phyloP scores from a whole-genome alignment of 2,113 vertebrate genomes.

The Phaetusa simplex region DNA sequence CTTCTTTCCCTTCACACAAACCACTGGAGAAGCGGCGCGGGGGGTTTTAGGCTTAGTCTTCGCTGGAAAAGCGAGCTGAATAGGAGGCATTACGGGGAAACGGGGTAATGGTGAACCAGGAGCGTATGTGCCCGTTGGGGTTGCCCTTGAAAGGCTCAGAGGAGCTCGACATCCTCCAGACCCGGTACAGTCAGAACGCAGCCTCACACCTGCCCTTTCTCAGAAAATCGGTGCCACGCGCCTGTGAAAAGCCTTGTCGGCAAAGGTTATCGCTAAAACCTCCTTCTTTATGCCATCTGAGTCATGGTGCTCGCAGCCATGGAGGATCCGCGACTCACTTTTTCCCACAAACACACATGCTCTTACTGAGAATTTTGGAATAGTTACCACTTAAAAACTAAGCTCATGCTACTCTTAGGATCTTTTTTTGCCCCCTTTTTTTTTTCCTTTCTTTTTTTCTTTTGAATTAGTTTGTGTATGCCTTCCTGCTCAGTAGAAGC shows the following conservation, averaged over 20 bases:
- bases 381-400: background rate
- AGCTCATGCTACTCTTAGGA: background rate
- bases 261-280: slow-evolving; percentile 21
- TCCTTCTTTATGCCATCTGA: slow-evolving; percentile 3
- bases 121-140: background rate
- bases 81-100: background rate
- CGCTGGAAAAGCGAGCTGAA: background rate
- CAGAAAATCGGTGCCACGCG: background rate
- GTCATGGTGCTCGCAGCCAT: background rate
- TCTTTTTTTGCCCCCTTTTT: no score
- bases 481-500: background rate
- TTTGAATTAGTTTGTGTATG: background rate
- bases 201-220: slow-evolving; percentile 32
- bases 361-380: slow-evolving; percentile 53
- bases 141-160: background rate
- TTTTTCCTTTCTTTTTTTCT: background rate
- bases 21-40: background rate
- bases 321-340: background rate
- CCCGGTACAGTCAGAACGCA: background rate
- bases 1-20: background rate
- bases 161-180: background rate
- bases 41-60: background rate
- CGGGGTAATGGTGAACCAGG: background rate
- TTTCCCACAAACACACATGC: background rate
- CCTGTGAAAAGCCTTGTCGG: background rate